Conservation (phyloP, 2,797 vertebrate species). For the Vireo griseus region DNA sequence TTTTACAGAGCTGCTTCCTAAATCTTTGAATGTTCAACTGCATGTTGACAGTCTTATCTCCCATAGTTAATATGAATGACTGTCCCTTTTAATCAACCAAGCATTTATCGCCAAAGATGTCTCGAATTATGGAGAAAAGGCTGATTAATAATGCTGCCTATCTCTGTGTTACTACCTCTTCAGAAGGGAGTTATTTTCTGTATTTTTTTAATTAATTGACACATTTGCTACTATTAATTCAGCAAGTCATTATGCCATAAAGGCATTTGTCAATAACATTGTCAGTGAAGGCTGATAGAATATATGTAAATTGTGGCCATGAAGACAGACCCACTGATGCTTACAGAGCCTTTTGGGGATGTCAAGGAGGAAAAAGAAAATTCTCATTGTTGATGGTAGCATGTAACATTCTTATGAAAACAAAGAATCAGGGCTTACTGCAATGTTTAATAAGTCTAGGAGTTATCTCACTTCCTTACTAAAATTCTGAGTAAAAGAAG, state of each 20-base stretch:
- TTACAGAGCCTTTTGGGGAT: background rate
- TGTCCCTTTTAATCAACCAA: conserved; percentile 2
- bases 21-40: background rate
- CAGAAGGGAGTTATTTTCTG: background rate
- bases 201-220: background rate
- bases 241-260: background rate
- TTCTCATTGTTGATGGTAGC: background rate
- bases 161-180: background rate
- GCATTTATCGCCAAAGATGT: background rate
- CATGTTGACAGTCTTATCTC: conserved; percentile 3
- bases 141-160: background rate
- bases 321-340: background rate
- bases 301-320: background rate
- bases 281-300: background rate
- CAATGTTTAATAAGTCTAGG: background rate
- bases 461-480: background rate
- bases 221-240: background rate
- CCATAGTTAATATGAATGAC: background rate
- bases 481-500: background rate
- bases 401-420: background rate
- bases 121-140: background rate
- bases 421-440: background rate
- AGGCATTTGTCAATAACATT: conserved; percentile 24
- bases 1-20: background rate
- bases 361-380: background rate